Evolutionary conservation across 1,140 invertebrate species (phyloP), one percentile per base, ranked within the genome.

Genomic region (Plutomurus gul): DNA sequence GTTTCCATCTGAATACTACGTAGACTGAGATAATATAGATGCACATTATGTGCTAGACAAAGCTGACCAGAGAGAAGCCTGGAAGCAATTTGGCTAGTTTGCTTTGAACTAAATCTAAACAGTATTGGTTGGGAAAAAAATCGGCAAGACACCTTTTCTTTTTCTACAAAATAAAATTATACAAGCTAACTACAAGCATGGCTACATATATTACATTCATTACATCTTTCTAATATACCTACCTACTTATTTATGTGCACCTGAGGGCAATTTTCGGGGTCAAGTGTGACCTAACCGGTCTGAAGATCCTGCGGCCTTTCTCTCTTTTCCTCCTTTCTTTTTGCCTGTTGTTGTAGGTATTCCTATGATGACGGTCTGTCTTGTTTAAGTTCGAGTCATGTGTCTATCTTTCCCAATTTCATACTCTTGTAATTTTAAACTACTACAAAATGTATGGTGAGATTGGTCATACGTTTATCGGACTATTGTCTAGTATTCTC

Each of bases 271-370:
- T 43, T 25, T n/a, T 43, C 22, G 40, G 70, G 70, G 70, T 72
- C 70, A 72, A 75, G 47, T 51, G 73, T 51, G 47, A 75, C 43
- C 43, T 51, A 75, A 75, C 73, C 73, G 73, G 73, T 75, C 73
- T 75, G 13, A 30, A 5, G 33, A 46, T 47, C 73, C 73, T 27
- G 43, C 43, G 73, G 73, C 37, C 73, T 51, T 75, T 75, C 40
- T 51, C 20, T 73, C 25, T 20, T 75, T 75, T 75, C 39, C 39
- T 72, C 56, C 27, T 74, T 49, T 47, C 30, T 20, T 20, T 33
- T 60, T 60, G 16, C 5, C 30, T 22, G 20, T 60, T 25, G 22
- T 33, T 25, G 36, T 10, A 43, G 8, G 8, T 40, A 33, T 27
- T 43, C 70, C n/a, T n/a, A n/a, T n/a, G n/a, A n/a, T 72, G 16